Evolutionary conservation across 1,140 invertebrate genomes (phyloP).

Genomic region (Panagrolaimus sp.): DNA sequence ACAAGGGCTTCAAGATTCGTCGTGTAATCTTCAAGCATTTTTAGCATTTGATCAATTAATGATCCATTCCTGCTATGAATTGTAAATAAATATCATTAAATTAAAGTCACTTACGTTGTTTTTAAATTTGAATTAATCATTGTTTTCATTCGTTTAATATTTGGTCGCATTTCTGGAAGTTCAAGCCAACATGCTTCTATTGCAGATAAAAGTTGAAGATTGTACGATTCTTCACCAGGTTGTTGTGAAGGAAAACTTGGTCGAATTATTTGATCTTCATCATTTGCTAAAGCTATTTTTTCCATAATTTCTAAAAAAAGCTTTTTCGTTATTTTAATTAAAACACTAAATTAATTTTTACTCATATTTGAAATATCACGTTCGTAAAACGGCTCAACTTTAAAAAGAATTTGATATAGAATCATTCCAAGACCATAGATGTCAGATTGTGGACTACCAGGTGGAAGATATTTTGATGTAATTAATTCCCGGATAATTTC

Average conservation of each 20-base stretch:
- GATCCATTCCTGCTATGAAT: slow-evolving; percentile 47
- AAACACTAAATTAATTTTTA: slow-evolving; percentile 16
- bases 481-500: slow-evolving; percentile 56
- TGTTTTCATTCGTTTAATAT: slow-evolving; percentile 54
- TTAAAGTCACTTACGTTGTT: slow-evolving; percentile 41
- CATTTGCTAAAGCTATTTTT: slow-evolving; percentile 52
- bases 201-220: slow-evolving; percentile 50
- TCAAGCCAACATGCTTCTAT: slow-evolving; percentile 57
- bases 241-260: slow-evolving; percentile 50
- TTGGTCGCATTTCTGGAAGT: slow-evolving; percentile 56
- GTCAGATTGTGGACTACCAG: slow-evolving; percentile 46
- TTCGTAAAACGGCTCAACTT: slow-evolving; percentile 56
- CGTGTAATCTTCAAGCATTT: slow-evolving; percentile 58
- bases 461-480: slow-evolving; percentile 48
- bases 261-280: slow-evolving; percentile 53
- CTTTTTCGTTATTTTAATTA: not conserved
- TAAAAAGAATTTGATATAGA: slow-evolving; percentile 55
- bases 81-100: not conserved
- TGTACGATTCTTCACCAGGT: slow-evolving; percentile 43
- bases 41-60: slow-evolving; percentile 58
- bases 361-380: slow-evolving; percentile 42
- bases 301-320: slow-evolving; percentile 51
- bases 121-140: slow-evolving; percentile 56
- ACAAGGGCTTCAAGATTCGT: slow-evolving; percentile 54
- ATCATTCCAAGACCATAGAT: slow-evolving; percentile 55